phyloP scores from a whole-genome alignment of 2,113 vertebrate species.

The Thymallus thymallus region DNA sequence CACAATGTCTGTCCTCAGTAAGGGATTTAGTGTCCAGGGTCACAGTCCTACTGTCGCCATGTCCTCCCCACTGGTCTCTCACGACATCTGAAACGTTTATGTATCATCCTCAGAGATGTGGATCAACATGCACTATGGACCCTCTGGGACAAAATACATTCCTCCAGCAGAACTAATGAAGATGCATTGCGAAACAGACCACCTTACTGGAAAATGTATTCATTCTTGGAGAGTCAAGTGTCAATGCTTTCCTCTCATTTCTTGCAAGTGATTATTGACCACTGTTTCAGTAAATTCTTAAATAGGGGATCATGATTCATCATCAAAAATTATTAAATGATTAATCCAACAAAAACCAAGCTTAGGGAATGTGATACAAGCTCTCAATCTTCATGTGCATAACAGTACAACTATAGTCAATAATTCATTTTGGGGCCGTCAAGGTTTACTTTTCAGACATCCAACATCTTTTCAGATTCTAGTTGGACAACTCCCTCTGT shows the following conservation, averaged over 20 bases:
- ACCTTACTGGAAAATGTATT: background rate
- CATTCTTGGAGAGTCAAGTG: too few relatives aligned
- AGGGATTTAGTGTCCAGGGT: conserved; percentile 23
- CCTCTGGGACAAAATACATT: background rate
- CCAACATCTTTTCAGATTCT: too few relatives aligned
- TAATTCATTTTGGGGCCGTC: too few relatives aligned
- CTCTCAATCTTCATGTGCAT: too few relatives aligned
- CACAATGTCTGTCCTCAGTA: conserved; percentile 32
- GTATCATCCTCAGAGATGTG: conserved; percentile 3
- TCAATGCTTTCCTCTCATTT: background rate
- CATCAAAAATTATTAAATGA: too few relatives aligned
- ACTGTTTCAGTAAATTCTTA: background rate
- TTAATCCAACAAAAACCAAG: too few relatives aligned
- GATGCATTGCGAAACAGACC: background rate
- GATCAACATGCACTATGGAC: background rate
- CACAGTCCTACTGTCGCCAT: conserved; percentile 32
- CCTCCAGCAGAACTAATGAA: background rate
- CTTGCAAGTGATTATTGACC: background rate
- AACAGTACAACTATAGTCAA: too few relatives aligned
- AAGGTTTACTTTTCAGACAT: too few relatives aligned
- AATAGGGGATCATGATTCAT: background rate
- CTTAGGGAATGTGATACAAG: too few relatives aligned
- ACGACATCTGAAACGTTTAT: conserved; percentile 20
- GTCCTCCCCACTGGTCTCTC: background rate
- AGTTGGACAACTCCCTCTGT: too few relatives aligned